Evolutionary conservation across 37 sponge, comb jelly and placozoan genomes (phyloP), one percentile per base, ranked within the genome.

Genomic region (Sycon ciliatum): DNA sequence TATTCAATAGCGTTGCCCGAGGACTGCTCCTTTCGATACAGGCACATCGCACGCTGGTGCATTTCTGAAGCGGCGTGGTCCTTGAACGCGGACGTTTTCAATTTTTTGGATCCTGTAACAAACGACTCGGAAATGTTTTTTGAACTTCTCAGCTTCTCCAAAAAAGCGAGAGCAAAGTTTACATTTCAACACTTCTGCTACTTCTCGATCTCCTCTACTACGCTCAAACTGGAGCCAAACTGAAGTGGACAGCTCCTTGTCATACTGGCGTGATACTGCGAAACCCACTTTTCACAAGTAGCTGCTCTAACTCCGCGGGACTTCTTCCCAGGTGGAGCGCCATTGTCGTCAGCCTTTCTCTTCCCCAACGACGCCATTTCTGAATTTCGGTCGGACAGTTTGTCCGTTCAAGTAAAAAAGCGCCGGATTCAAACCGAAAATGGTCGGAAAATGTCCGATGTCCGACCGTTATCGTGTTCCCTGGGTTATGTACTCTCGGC

Each of bases 231-330:
- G 36, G 1, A 77, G 57, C 78, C 78, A 77, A 18, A 36, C 39
- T 3, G 76, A 46, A 4, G 76, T 76, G 9, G 49, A n/a, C 9
- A 76, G 55, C 11, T 7, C 61, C 34, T 73, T 57, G 40, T 73
- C 63, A 26, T 60, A 34, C 29, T 73, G n/a, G n/a, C n/a, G n/a
- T n/a, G n/a, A n/a, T n/a, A n/a, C n/a, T n/a, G n/a, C n/a, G n/a
- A n/a, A n/a, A n/a, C n/a, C n/a, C n/a, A n/a, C n/a, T n/a, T n/a
- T n/a, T n/a, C n/a, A n/a, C n/a, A n/a, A n/a, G n/a, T n/a, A n/a
- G n/a, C n/a, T n/a, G n/a, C n/a, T n/a, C n/a, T n/a, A n/a, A n/a
- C n/a, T n/a, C n/a, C n/a, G n/a, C n/a, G n/a, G n/a, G n/a, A n/a
- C n/a, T n/a, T n/a, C n/a, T n/a, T n/a, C n/a, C n/a, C n/a, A n/a